Conservation (phyloP, 1,140 invertebrate species). For the Trichoplusia ni region DNA sequence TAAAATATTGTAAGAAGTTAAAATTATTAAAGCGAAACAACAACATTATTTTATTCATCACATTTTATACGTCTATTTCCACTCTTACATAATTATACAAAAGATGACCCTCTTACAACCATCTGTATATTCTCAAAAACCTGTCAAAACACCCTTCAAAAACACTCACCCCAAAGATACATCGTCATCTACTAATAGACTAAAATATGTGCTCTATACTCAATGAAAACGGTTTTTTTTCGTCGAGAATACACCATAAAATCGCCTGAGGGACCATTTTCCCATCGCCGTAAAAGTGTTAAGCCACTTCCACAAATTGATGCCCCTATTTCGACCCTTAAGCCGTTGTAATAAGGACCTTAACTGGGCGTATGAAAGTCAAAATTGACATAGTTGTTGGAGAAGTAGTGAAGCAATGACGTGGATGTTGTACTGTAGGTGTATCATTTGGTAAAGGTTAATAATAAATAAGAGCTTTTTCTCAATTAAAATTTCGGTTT, state of each 20-base stretch:
- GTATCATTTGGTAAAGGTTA: too few relatives aligned
- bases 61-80: too few relatives aligned
- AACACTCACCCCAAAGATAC: constrained; percentile 12
- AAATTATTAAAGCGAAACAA: too few relatives aligned
- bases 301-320: constrained; percentile 34
- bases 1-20: too few relatives aligned
- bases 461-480: too few relatives aligned
- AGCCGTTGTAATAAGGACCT: constrained; percentile 31
- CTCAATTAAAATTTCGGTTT: too few relatives aligned
- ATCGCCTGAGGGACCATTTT: constrained; percentile 30
- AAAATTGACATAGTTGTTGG: constrained; percentile 1
- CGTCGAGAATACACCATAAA: constrained; percentile 22
- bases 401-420: neutral
- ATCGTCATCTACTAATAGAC: neutral
- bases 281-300: constrained; percentile 26
- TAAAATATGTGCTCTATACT: constrained; percentile 5
- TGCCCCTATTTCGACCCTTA: constrained; percentile 42
- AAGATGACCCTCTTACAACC: too few relatives aligned
- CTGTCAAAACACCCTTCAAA: constrained; percentile 9
- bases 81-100: too few relatives aligned
- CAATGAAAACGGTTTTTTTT: constrained; percentile 31
- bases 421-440: too few relatives aligned
- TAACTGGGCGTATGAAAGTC: constrained; percentile 7
- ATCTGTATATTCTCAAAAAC: neutral
- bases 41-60: too few relatives aligned